Evolutionary conservation across 64 coral and sea anemone species (phyloP).

Genomic region (Dendronephthya gigantea): DNA sequence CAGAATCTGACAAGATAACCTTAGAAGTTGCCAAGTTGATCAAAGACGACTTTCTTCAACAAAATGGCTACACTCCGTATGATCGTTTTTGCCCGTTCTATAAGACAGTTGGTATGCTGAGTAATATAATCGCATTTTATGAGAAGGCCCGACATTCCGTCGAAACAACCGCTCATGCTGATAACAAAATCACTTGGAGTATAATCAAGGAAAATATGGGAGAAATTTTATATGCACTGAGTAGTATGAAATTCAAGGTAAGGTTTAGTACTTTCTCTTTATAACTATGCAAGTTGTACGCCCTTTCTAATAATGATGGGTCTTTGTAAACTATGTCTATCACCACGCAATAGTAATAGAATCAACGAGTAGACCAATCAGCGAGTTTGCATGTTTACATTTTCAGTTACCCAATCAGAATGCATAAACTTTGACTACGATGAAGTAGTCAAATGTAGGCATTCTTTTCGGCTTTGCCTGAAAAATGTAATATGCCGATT

Average conservation of each 20-base stretch:
- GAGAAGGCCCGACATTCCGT: conserved; percentile 82
- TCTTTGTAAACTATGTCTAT: no score
- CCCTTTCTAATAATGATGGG: no score
- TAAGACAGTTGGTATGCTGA: conserved; percentile 89
- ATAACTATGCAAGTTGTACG: no score
- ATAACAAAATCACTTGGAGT: conserved; percentile 95
- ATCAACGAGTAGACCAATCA: no score
- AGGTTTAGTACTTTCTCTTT: background rate
- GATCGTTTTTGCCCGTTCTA: conserved; percentile 93
- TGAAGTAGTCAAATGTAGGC: no score
- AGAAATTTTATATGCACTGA: conserved; percentile 61
- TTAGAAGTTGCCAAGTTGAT: conserved; percentile 88
- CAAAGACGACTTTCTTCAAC: conserved; percentile 92
- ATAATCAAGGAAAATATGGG: conserved; percentile 97
- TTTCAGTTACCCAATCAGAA: no score
- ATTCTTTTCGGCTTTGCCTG: no score
- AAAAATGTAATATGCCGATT: no score
- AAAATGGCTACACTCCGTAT: conserved; percentile 88
- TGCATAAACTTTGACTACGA: no score
- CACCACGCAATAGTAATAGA: no score
- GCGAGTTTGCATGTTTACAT: no score
- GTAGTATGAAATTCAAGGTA: conserved; percentile 94
- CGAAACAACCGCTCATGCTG: conserved; percentile 79
- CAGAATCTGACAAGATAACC: conserved; percentile 92
- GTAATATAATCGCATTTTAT: conserved; percentile 83